Conservation (phyloP, 2,797 vertebrate species). For the Hypotaenidia philippensis region DNA sequence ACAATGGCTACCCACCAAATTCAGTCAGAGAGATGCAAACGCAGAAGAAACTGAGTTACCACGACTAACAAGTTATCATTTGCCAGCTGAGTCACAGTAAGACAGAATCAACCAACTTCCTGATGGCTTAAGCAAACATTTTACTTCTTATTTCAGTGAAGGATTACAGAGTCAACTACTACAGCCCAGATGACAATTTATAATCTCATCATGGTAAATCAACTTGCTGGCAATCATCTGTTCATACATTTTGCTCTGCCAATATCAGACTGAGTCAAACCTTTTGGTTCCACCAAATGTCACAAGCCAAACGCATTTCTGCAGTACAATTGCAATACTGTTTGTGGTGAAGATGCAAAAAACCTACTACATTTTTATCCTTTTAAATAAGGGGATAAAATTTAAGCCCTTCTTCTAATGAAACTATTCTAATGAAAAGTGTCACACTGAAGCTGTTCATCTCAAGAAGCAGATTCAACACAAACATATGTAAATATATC, state of each 20-base stretch:
- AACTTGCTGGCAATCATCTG: not conserved
- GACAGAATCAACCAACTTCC: not conserved
- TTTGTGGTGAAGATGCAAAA: not conserved
- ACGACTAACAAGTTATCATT: conserved; percentile 1
- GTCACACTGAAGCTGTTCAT: not conserved
- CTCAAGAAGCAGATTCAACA: not conserved
- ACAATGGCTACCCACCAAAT: not conserved
- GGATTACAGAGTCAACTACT: conserved; percentile 2
- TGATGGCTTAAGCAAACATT: not conserved
- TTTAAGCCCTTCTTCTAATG: not conserved
- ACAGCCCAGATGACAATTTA: conserved; percentile 18
- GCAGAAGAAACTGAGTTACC: not conserved
- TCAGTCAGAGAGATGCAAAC: not conserved
- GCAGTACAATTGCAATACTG: not conserved
- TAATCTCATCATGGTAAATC: conserved; percentile 13
- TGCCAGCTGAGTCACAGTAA: not conserved
- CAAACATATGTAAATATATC: not conserved
- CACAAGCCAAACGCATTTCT: conserved; percentile 8
- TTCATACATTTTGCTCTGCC: conserved; percentile 42
- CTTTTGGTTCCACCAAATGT: conserved; percentile 38
- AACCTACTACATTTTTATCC: not conserved
- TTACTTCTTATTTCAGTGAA: not conserved
- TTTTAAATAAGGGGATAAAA: not conserved
- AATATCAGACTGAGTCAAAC: conserved; percentile 3
- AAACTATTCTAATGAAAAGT: conserved; percentile 9